These are phyloP conservation scores for Desmophyllum pertusum DNA, from an alignment of 92 coral and sea anemone species.

Conservation along the genomic window DNA sequence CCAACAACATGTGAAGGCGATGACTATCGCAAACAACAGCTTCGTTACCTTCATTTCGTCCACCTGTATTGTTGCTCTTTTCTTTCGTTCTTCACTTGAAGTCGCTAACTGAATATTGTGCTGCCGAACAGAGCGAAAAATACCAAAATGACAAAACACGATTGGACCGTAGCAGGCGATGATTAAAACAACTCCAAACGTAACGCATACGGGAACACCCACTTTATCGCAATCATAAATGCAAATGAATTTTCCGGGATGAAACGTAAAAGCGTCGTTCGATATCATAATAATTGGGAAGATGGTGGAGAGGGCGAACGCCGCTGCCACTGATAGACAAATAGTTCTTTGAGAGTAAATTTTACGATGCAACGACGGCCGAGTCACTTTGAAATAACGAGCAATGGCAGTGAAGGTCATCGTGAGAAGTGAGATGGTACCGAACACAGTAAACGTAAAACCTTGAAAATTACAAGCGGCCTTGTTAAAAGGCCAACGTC, in stretches of 20 bases:
- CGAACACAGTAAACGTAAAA: conserved; percentile 1
- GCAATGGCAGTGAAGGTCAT: conserved; percentile 28
- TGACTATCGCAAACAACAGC: conserved; percentile 4
- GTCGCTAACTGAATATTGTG: neutral
- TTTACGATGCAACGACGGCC: conserved; percentile 12
- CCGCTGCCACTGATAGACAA: neutral
- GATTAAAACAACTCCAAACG: neutral
- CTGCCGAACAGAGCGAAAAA: conserved; percentile 10
- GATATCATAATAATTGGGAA: neutral
- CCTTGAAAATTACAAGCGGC: conserved; percentile 18
- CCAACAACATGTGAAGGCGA: conserved; percentile 15
- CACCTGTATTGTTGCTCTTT: neutral
- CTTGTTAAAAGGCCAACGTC: conserved; percentile 17
- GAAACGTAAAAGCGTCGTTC: conserved; percentile 3
- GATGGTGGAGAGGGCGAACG: neutral
- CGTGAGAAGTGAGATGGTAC: neutral
- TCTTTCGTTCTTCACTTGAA: neutral
- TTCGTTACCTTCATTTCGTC: conserved; percentile 23
- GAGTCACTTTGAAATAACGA: conserved; percentile 18
- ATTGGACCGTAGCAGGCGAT: conserved; percentile 4
- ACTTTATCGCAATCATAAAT: conserved; percentile 14
- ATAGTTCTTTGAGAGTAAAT: conserved; percentile 2
- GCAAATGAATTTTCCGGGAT: conserved; percentile 25
- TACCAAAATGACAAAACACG: conserved; percentile 3
- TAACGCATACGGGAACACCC: neutral